These are phyloP conservation scores for Vollenhovia emeryi DNA, from an alignment of 1,140 invertebrate genomes.

Conservation along the genomic window DNA sequence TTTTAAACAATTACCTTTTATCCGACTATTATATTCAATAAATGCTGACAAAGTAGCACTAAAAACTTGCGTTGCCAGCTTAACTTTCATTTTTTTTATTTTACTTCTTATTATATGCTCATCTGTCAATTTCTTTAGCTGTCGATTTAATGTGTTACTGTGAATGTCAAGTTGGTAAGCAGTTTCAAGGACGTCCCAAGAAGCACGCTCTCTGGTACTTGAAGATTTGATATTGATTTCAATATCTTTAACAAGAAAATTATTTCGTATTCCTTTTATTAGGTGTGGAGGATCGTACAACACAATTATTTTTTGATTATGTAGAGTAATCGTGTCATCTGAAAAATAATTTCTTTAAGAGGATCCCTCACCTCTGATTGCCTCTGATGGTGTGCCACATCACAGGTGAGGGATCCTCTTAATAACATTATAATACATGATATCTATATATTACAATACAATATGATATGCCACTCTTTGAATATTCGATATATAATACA, in stretches of 20 bases:
- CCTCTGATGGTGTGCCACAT: no score
- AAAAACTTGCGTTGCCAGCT: neutral
- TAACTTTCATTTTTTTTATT: neutral
- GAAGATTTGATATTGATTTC: neutral
- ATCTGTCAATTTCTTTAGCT: neutral
- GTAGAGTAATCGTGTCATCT: neutral
- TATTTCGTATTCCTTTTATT: neutral
- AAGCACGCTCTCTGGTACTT: neutral
- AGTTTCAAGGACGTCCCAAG: neutral
- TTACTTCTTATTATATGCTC: neutral
- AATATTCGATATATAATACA: no score
- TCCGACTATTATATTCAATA: neutral
- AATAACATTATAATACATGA: no score
- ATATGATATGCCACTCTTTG: no score
- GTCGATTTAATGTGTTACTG: neutral
- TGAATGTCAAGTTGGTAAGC: neutral
- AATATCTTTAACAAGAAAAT: neutral
- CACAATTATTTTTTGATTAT: neutral
- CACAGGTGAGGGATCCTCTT: no score
- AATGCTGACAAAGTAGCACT: neutral
- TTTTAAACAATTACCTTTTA: neutral
- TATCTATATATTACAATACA: no score
- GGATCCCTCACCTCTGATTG: no score
- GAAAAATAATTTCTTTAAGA: neutral
- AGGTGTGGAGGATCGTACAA: neutral